These are phyloP conservation scores for Maccullochella peelii DNA, from an alignment of 2,113 vertebrate genomes.

Conservation along the genomic window DNA sequence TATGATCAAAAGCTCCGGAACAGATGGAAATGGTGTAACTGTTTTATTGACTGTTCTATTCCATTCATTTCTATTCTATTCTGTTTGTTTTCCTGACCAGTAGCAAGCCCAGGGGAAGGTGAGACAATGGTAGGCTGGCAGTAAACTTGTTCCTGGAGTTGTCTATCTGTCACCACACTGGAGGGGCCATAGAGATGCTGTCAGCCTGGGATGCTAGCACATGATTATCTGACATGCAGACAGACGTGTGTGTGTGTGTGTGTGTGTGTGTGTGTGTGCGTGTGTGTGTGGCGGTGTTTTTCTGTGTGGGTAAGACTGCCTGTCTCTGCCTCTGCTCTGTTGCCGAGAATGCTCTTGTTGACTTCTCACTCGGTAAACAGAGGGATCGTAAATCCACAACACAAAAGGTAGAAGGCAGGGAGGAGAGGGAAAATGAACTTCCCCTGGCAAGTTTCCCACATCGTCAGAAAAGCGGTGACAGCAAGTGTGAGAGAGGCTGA, in stretches of 20 bases:
- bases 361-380: conserved; percentile 78
- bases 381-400: conserved; percentile 66
- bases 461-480: conserved; percentile 28
- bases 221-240: conserved; percentile 58
- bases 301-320: conserved; percentile 53
- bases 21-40: not conserved
- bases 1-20: not conserved
- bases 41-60: not conserved
- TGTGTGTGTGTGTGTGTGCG: conserved; percentile 23
- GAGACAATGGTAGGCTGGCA: conserved; percentile 56
- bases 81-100: conserved; percentile 48
- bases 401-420: conserved; percentile 56
- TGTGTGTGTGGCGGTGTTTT: conserved; percentile 21
- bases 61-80: not conserved
- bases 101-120: conserved; percentile 50
- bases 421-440: conserved; percentile 52
- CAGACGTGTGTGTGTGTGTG: conserved; percentile 20
- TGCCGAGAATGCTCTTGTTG: conserved; percentile 79
- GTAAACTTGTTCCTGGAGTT: conserved; percentile 68
- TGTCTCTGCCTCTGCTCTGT: conserved; percentile 57
- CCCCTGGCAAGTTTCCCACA: conserved; percentile 63
- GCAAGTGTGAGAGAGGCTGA: not conserved
- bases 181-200: conserved; percentile 50
- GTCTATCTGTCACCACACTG: conserved; percentile 63
- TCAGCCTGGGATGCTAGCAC: conserved; percentile 50